A percentile compares a stretch with the other conserved stretches of the same genome.
Evolutionary conservation across 2,113 vertebrate species (phyloP).

Genomic region (Bufo bufo): DNA sequence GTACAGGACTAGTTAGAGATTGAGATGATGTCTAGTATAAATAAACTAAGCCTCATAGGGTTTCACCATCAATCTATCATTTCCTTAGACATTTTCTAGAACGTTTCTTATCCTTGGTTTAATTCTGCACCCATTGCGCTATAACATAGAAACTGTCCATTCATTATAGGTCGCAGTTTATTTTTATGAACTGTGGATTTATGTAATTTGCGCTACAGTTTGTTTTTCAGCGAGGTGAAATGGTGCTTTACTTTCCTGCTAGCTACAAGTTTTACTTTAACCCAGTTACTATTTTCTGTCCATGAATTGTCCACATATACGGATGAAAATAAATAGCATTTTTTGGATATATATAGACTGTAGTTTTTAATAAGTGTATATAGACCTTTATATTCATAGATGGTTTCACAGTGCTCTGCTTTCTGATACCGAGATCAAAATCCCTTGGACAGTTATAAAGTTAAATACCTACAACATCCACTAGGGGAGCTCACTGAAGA

Average conservation of each 20-base stretch:
- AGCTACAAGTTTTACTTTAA: neutral
- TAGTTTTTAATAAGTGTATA: too few relatives aligned
- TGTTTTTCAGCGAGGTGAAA: conserved; percentile 29
- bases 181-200: conserved; percentile 40
- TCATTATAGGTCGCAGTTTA: conserved; percentile 39
- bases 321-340: neutral
- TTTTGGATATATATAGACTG: neutral
- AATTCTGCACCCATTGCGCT: too few relatives aligned
- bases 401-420: too few relatives aligned
- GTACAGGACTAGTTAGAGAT: neutral
- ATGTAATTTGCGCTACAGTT: neutral
- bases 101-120: neutral
- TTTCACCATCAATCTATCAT: neutral
- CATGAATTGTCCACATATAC: neutral
- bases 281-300: neutral
- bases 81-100: neutral
- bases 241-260: neutral
- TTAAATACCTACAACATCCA: too few relatives aligned
- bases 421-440: too few relatives aligned
- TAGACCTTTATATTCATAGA: too few relatives aligned
- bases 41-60: neutral
- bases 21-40: neutral
- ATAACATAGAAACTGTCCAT: conserved; percentile 24
- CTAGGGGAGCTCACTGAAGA: too few relatives aligned
- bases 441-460: too few relatives aligned